phyloP scores from a whole-genome alignment of 35 echinoderm and acorn worm species.

The Strongylocentrotus purpuratus region DNA sequence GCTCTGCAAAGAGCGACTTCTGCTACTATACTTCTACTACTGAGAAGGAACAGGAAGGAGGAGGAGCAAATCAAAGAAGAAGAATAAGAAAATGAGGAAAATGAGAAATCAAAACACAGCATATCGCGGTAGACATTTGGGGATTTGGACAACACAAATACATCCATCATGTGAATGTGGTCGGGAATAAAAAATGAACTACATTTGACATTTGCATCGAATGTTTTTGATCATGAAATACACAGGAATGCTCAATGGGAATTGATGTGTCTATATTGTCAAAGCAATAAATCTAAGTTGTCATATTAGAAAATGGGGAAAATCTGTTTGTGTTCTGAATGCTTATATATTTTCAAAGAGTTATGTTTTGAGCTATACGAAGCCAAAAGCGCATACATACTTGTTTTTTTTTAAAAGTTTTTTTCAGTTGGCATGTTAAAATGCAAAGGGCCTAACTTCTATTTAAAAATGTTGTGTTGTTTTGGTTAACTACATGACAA shows the following conservation, averaged over 20 bases:
- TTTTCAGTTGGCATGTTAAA: too few relatives aligned
- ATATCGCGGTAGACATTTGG: background rate
- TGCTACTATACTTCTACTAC: too few relatives aligned
- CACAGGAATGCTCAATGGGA: background rate
- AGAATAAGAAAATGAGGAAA: too few relatives aligned
- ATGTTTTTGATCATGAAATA: background rate
- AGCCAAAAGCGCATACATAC: too few relatives aligned
- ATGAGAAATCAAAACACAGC: background rate
- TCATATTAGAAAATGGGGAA: background rate
- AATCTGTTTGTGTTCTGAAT: background rate
- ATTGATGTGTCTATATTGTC: background rate
- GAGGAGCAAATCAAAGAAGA: too few relatives aligned
- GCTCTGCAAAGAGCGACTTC: too few relatives aligned
- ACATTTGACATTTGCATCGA: background rate
- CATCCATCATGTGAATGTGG: background rate
- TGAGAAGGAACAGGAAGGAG: too few relatives aligned
- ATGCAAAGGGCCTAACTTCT: too few relatives aligned
- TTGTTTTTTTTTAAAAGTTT: too few relatives aligned
- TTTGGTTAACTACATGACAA: too few relatives aligned
- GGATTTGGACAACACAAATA: background rate
- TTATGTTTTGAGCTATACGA: too few relatives aligned
- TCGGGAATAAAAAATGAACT: background rate
- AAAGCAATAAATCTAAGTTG: background rate
- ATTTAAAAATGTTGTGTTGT: too few relatives aligned
- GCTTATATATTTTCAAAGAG: background rate